These are phyloP conservation scores for Pseudorasbora parva DNA, from an alignment of 2,113 vertebrate genomes.

Conservation along the genomic window DNA sequence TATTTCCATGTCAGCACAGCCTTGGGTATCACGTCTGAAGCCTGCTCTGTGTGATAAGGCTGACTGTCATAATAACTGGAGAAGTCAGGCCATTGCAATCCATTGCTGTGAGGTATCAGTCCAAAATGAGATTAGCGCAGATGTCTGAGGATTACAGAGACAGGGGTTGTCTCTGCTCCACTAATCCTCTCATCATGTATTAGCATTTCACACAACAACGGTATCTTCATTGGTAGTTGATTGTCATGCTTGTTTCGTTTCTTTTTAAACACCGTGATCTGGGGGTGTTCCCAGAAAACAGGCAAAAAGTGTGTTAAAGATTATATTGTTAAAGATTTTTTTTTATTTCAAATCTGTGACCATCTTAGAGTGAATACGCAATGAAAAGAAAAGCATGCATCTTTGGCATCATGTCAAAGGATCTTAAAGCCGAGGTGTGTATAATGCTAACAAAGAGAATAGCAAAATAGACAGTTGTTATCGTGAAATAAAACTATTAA, in stretches of 20 bases:
- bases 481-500: background rate
- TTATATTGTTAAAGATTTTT: background rate
- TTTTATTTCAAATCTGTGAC: background rate
- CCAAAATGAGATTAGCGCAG: constrained; percentile 73
- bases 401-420: background rate
- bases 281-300: background rate
- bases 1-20: background rate
- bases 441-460: background rate
- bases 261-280: background rate
- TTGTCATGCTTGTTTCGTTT: background rate
- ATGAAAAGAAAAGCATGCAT: background rate
- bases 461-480: background rate
- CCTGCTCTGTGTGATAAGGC: background rate
- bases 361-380: background rate
- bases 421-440: background rate
- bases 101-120: constrained; percentile 65
- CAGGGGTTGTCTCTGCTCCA: constrained; percentile 64
- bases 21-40: background rate
- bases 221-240: constrained; percentile 25
- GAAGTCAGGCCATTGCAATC: background rate
- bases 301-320: background rate
- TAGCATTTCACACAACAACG: constrained; percentile 33
- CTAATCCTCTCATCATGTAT: constrained; percentile 70
- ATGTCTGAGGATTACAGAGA: constrained; percentile 74
- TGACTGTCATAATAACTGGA: background rate